Percentiles rank a stretch among this genome's conserved stretches.
phyloP scores from a whole-genome alignment of 2,888 invertebrate species.

The Sepioteuthis lessoniana region DNA sequence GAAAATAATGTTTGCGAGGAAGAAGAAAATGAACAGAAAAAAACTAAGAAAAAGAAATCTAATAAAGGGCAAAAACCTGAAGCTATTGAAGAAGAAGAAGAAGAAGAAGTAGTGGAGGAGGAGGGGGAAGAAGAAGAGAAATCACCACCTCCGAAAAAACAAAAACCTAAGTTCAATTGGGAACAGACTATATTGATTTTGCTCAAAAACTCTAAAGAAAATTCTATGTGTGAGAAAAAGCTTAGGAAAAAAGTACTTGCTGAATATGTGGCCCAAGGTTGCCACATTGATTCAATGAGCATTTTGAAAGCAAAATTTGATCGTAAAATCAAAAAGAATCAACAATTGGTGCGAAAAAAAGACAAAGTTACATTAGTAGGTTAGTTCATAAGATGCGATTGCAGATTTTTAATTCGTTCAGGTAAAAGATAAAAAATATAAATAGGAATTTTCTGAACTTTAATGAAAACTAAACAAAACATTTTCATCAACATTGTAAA shows the following conservation, averaged over 20 bases:
- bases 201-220: conserved; percentile 79
- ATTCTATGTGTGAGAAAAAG: conserved; percentile 81
- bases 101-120: conserved; percentile 50
- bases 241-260: conserved; percentile 83
- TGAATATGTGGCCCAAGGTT: conserved; percentile 64
- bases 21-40: not conserved
- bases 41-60: not conserved
- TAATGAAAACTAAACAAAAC: too few relatives aligned
- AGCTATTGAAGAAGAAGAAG: conserved; percentile 52
- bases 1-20: not conserved
- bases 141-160: conserved; percentile 35
- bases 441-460: too few relatives aligned
- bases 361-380: conserved; percentile 62
- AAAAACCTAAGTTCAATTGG: conserved; percentile 68
- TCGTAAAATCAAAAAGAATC: conserved; percentile 65
- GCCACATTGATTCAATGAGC: conserved; percentile 60
- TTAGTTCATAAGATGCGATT: not conserved
- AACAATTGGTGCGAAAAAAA: conserved; percentile 61
- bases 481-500: too few relatives aligned
- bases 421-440: too few relatives aligned
- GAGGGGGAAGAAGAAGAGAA: conserved; percentile 50
- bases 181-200: conserved; percentile 69
- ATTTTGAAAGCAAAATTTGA: conserved; percentile 65
- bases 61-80: conserved; percentile 46
- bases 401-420: too few relatives aligned